Evolutionary conservation across 2,113 vertebrate species (phyloP).

Genomic region (Sphyrna mokarran): DNA sequence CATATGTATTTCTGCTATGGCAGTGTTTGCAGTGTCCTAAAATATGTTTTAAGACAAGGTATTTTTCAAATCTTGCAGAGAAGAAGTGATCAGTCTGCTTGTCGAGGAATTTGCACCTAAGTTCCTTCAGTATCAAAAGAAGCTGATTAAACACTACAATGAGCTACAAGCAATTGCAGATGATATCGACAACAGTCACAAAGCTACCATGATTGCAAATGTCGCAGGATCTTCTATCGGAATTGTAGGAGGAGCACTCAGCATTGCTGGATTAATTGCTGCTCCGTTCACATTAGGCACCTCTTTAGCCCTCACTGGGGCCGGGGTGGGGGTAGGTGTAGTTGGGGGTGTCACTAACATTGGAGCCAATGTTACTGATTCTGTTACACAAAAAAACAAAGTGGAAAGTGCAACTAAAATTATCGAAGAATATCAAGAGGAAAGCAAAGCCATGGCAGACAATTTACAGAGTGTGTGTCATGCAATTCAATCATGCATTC

Average conservation of each 20-base stretch:
- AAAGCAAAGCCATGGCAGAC: background rate
- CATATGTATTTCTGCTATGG: background rate
- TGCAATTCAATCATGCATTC: background rate
- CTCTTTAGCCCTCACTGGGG: background rate
- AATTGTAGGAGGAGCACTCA: background rate
- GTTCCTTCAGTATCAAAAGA: no score
- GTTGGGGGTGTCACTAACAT: background rate
- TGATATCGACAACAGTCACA: background rate
- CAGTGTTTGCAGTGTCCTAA: background rate
- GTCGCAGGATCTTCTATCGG: background rate
- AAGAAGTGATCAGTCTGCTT: no score
- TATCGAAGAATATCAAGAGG: background rate
- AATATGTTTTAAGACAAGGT: no score
- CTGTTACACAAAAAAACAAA: background rate
- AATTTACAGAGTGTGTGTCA: background rate
- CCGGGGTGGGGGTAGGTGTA: background rate
- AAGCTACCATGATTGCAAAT: background rate
- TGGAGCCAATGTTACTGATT: no score
- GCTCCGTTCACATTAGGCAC: background rate
- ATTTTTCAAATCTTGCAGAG: no score
- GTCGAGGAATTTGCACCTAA: rapidly evolving
- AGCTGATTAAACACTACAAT: background rate
- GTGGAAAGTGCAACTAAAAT: background rate
- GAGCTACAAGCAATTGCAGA: background rate
- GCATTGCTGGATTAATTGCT: background rate